These are phyloP conservation scores for Formica selysi DNA, from an alignment of 1,140 invertebrate species.

Conservation along the genomic window DNA sequence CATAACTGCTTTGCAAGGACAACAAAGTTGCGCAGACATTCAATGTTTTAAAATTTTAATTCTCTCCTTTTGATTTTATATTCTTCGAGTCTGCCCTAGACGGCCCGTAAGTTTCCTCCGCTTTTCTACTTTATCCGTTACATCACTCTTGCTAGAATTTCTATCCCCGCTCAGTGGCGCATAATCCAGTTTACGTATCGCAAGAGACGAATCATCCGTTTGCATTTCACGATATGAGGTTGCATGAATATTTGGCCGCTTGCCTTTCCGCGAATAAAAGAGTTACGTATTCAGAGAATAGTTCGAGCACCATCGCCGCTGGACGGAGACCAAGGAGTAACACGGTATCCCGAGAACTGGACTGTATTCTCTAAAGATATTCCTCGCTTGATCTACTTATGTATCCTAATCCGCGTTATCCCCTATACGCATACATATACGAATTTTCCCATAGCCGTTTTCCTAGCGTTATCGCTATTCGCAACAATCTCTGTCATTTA, in stretches of 20 bases:
- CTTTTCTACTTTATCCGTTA: constrained; percentile 39
- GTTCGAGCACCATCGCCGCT: constrained; percentile 50
- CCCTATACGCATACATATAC: background rate
- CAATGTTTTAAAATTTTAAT: constrained; percentile 47
- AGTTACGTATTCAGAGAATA: constrained; percentile 73
- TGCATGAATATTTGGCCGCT: constrained; percentile 81
- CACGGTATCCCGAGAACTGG: constrained; percentile 15
- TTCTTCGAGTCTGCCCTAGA: constrained; percentile 51
- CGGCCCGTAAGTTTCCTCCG: constrained; percentile 6
- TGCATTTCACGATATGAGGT: constrained; percentile 75
- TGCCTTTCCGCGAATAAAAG: constrained; percentile 66
- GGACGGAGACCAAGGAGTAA: constrained; percentile 70
- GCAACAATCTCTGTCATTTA: constrained; percentile 46
- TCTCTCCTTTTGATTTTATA: constrained; percentile 46
- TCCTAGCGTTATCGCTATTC: background rate
- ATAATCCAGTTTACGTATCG: constrained; percentile 72
- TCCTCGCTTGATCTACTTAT: constrained; percentile 33
- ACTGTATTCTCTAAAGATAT: constrained; percentile 56
- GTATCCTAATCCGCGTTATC: constrained; percentile 49
- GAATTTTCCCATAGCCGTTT: constrained; percentile 16
- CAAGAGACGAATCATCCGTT: constrained; percentile 73
- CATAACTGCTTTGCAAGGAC: constrained; percentile 33
- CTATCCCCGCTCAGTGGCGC: constrained; percentile 35
- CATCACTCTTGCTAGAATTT: constrained; percentile 20
- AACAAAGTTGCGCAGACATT: constrained; percentile 44